A percentile compares a stretch with the other conserved stretches of the same genome.
Evolutionary conservation across 2,797 vertebrate genomes (phyloP).

Genomic region (Pangasius mekongensis): DNA sequence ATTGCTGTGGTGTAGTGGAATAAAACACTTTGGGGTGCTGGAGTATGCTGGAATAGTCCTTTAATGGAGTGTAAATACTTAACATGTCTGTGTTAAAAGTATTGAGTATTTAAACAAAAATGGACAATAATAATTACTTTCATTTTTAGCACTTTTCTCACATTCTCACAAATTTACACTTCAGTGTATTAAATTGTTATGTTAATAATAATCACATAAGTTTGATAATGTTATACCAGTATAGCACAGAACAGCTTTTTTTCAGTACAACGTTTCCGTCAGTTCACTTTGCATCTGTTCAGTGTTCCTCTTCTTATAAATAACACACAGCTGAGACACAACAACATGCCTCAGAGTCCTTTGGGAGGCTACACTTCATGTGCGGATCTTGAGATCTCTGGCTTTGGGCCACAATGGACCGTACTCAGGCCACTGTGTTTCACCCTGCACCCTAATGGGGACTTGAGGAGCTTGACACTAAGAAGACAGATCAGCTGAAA

Average conservation of each 20-base stretch:
- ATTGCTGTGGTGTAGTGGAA: neutral
- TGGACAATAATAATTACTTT: too few relatives aligned
- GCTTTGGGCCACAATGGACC: neutral
- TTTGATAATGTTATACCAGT: neutral
- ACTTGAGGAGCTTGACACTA: constrained; percentile 33
- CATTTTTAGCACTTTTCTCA: too few relatives aligned
- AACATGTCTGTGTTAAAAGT: too few relatives aligned
- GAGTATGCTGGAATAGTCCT: neutral
- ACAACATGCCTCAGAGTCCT: constrained; percentile 25
- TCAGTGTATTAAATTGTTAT: too few relatives aligned
- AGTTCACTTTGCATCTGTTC: neutral
- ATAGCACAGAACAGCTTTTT: neutral
- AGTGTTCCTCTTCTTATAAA: neutral
- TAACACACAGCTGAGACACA: constrained; percentile 39
- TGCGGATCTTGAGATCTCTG: neutral
- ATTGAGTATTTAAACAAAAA: too few relatives aligned
- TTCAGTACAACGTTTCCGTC: too few relatives aligned
- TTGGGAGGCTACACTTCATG: constrained; percentile 1
- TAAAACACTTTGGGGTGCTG: neutral
- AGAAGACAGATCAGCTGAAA: neutral
- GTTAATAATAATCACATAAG: neutral
- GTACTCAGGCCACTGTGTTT: constrained; percentile 5
- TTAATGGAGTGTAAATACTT: too few relatives aligned
- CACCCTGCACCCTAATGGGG: constrained; percentile 6
- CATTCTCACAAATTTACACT: too few relatives aligned